phyloP scores from a whole-genome alignment of 2,113 vertebrate genomes.

The Paracanthobrama guichenoti region DNA sequence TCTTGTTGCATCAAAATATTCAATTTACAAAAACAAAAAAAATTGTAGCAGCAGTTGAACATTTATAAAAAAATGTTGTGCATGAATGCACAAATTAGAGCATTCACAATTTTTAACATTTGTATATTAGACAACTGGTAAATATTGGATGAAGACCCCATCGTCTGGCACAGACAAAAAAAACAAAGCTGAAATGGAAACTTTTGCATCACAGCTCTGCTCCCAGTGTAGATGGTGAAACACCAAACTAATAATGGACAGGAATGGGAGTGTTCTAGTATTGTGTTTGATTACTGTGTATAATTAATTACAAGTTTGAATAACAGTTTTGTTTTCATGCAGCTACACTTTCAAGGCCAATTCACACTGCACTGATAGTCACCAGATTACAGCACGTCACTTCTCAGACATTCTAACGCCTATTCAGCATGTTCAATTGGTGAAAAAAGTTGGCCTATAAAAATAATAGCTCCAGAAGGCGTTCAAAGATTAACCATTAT shows the following conservation, averaged over 20 bases:
- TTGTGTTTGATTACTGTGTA: background rate
- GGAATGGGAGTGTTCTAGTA: background rate
- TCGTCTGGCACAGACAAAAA: background rate
- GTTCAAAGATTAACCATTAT: too few species aligned
- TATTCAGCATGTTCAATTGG: too few species aligned
- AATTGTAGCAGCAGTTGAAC: background rate
- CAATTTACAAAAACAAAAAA: too few species aligned
- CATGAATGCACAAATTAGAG: background rate
- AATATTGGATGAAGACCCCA: background rate
- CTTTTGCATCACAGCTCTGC: background rate
- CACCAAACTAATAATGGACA: background rate
- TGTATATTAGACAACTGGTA: background rate
- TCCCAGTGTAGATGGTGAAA: background rate
- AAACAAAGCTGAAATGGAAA: background rate
- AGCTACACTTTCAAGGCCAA: too few species aligned
- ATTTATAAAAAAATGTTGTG: background rate
- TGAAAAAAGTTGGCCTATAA: too few species aligned
- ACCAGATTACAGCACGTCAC: too few species aligned
- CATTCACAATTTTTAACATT: background rate
- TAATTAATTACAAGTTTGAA: background rate
- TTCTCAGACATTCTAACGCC: too few species aligned
- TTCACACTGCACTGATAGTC: too few species aligned
- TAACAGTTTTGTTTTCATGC: background rate
- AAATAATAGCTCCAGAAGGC: too few species aligned
- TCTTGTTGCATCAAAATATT: background rate